Conservation (phyloP, 2,113 vertebrate genomes). For the Equus quagga region DNA sequence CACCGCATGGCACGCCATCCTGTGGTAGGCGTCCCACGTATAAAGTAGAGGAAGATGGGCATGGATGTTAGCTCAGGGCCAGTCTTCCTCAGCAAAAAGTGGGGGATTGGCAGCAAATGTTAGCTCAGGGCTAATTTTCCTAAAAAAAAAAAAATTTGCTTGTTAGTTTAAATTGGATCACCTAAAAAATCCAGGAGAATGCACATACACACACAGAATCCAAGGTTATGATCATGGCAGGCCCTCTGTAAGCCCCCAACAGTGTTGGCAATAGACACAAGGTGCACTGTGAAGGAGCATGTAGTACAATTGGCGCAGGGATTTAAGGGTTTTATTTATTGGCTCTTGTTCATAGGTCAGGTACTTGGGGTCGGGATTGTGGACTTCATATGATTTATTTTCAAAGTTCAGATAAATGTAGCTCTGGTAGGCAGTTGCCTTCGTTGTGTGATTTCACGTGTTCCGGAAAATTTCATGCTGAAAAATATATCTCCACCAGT, state of each 20-base stretch:
- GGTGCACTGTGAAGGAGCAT: background rate
- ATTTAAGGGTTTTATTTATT: slow-evolving; percentile 46
- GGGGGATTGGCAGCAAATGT: too few species aligned
- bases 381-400: slow-evolving; percentile 54
- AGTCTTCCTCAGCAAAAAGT: too few species aligned
- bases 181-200: background rate
- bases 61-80: too few species aligned
- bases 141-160: background rate
- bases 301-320: background rate
- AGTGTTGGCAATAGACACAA: background rate
- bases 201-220: background rate
- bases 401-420: slow-evolving; percentile 27
- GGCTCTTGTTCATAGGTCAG: background rate
- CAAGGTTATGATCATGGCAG: background rate
- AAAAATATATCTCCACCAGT: background rate
- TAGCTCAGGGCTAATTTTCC: too few species aligned
- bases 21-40: too few species aligned
- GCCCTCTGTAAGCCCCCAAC: background rate
- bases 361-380: background rate
- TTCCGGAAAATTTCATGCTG: slow-evolving; percentile 24
- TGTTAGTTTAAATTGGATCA: background rate
- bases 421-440: background rate
- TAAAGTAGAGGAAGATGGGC: too few species aligned
- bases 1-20: too few species aligned
- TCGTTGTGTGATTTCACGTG: slow-evolving; percentile 11